Evolutionary conservation across 2,888 invertebrate species (phyloP), one percentile per base, ranked within the genome.

Genomic region (Calliopum simillimum): DNA sequence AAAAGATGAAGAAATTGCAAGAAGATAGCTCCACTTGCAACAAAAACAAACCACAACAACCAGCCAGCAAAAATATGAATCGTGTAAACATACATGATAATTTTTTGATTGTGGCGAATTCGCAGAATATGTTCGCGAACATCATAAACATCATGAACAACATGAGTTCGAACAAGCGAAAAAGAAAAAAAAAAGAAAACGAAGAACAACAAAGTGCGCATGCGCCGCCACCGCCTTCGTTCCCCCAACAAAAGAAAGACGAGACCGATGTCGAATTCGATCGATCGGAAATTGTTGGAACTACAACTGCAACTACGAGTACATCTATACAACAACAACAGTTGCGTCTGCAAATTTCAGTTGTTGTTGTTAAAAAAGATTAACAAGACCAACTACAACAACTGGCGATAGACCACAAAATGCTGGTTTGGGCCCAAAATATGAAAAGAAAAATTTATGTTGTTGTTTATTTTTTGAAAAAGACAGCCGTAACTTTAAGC

Each of bases 61-160:
- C 8, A 33, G 33, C 33, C 8, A 33, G 33, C 77, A 76, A 78
- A 79, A 79, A 78, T 79, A 78, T 77, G 77, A 76, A 77, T 77
- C 79, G 78, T 79, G 79, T 79, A 79, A 79, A 78, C 79, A 79
- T 76, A 77, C 78, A 77, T 77, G 76, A 77, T 77, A 78, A 75
- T 74, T 71, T 74, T 72, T 74, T 75, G 70, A 69, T 74, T 74
- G 71, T 71, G 75, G 73, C 33, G 33, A 33, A 73, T 75, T 75
- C 74, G 70, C 70, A 73, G 75, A 75, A 75, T 74, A 73, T 75
- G 75, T 74, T 74, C 71, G 70, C 74, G 69, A 75, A 75, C 73
- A 75, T 75, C 75, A 75, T 75, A 75, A 75, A 75, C 75, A 75
- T 75, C 72, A 71, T 73, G 71, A 73, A 74, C 75, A 71, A 75